Evolutionary conservation across 30 jellyfish, hydroid and myxozoan genomes (phyloP), one percentile per base, ranked within the genome.

Genomic region (Pseudorhiza aurosa): DNA sequence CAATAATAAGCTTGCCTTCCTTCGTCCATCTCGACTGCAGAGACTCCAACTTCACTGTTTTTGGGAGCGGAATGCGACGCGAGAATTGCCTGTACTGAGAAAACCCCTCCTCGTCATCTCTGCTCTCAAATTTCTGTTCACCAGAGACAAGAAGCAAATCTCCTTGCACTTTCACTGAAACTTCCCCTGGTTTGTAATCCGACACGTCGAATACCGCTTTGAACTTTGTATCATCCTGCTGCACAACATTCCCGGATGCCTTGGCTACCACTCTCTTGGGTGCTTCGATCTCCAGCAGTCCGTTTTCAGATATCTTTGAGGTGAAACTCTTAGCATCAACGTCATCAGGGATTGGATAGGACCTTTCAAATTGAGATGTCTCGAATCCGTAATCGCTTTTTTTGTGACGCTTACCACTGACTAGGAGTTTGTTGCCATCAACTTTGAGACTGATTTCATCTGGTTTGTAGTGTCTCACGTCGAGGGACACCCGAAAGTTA

Each of bases 351-450:
- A 87, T 36, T 14, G 87, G 77, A 50, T 87, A 87, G 6, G 58
- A 31, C 24, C 97, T 40, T 36, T 87, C 82, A 51, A 87, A 87
- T 33, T 87, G 91, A 33, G 93, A 55, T 0, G 36, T 36, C 33
- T 87, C 97, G 53, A 46, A 87, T 2, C 97, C 97, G 59, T 27
- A 65, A 5, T 87, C 97, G 8, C 64, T 58, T 56, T 87, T 85
- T 25, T 80, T 68, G 56, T 56, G 82, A 59, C 72, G 95, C 75
- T 80, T 87, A 12, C 97, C 97, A 14, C 57, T 39, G 17, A 87
- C 89, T 30, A 50, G 44, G 19, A 85, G 85, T 39, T 55, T 29
- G 62, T 63, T 28, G 1, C 91, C 96, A 31, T 64, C 77, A 6
- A 64, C 77, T 26, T 64, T 81, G 33, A 64, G 53, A n/a, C 33